These are phyloP conservation scores for Semnornis frantzii DNA, from an alignment of 2,113 vertebrate species.

Conservation along the genomic window DNA sequence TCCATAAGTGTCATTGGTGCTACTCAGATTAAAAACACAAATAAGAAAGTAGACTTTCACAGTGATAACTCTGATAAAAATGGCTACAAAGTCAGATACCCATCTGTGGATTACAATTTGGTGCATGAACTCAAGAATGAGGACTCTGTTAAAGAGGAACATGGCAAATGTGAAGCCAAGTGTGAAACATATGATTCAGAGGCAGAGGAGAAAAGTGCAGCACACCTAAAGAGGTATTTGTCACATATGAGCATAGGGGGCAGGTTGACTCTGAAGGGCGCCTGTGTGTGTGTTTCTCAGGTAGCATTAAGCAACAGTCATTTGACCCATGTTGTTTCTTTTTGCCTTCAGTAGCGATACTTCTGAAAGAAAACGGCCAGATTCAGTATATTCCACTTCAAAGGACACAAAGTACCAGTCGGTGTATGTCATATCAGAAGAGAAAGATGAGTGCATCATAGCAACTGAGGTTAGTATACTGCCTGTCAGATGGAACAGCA, in stretches of 20 bases:
- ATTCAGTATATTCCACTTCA: conserved; percentile 80
- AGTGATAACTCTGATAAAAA: conserved; percentile 86
- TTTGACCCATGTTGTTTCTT: conserved; percentile 39
- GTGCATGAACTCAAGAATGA: conserved; percentile 90
- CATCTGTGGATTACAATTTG: conserved; percentile 94
- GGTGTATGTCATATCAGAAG: conserved; percentile 95
- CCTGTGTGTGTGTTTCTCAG: background rate
- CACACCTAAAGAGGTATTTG: conserved; percentile 86
- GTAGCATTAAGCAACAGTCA: background rate
- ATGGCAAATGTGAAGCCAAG: conserved; percentile 81
- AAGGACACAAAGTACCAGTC: conserved; percentile 99
- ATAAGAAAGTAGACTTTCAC: conserved; percentile 95
- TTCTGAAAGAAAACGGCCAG: conserved; percentile 84
- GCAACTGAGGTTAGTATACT: conserved; percentile 92
- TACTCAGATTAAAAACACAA: conserved; percentile 95
- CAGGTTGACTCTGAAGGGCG: background rate
- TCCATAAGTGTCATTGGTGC: conserved; percentile 86
- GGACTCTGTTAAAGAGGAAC: conserved; percentile 81
- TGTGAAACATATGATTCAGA: conserved; percentile 83
- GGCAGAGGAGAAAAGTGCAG: conserved; percentile 81
- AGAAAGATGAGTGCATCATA: conserved; percentile 97
- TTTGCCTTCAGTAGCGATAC: conserved; percentile 78
- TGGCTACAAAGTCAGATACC: conserved; percentile 89
- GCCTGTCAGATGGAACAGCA: background rate
- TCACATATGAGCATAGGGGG: background rate